Base-by-base conservation (phyloP, 2,797 vertebrate genomes). In the Oreortyx pictus region DNA sequence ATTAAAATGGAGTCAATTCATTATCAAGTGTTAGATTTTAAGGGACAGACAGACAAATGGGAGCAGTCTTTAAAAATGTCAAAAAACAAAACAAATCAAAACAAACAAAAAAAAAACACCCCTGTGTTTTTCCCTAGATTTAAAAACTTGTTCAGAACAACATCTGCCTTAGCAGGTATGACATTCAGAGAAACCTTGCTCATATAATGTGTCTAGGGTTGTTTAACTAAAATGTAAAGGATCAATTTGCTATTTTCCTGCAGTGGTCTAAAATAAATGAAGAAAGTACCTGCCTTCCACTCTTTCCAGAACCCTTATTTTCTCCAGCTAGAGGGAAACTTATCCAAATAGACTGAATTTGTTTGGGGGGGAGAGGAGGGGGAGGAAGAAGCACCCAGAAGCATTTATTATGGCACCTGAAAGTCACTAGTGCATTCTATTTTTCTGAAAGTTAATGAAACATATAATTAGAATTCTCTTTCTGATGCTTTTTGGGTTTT, bases 361-460 rank as follows among this genome's bases (percentile, higher is more conserved):
- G 4, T 44, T 39, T 2, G 4, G 22, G 54, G 54, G n/a, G 9
- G n/a, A 22, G 15, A 11, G 27, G 25, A 57, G n/a, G 56, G 19
- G 9, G 44, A 54, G 27, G 56, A 75, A 8, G 44, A 43, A 60
- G 24, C 49, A 25, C 17, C 23, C 16, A 35, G 33, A 49, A 84
- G 23, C 66, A 73, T 70, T 88, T 77, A 80, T 91, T 80, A 65
- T n/a, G 20, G 17, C 73, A 88, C 80, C 85, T 82, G 37, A 24
- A 89, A 74, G 54, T 92, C 84, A 60, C 49, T 27, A 56, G 66
- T 47, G 56, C 57, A 71, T 83, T 49, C 72, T 86, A 83, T 81
- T 91, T 82, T 86, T 88, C 72, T 92, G 65, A 61, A 96, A 95
- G 46, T 70, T 96, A 95, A 80, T 93, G 86, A 96, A 95, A 82